Evolutionary conservation across 2,797 vertebrate genomes (phyloP).

Genomic region (Clarias laeviceps): DNA sequence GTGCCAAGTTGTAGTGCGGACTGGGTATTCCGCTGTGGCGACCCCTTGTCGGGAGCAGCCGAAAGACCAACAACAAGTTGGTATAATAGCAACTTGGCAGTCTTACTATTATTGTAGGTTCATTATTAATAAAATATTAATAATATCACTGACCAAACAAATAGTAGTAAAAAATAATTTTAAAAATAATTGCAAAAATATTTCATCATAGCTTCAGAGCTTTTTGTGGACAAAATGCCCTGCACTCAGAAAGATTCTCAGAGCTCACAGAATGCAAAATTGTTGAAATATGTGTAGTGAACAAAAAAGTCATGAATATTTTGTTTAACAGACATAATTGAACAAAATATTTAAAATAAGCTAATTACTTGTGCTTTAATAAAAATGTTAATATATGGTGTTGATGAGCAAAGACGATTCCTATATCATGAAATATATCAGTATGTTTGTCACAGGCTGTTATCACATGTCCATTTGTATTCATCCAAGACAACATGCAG

Average conservation of each 20-base stretch:
- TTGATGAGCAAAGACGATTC: background rate
- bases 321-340: background rate
- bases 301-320: background rate
- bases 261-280: background rate
- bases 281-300: background rate
- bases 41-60: no score
- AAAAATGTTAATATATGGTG: background rate
- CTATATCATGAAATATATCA: background rate
- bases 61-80: no score
- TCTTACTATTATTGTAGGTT: background rate
- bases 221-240: background rate
- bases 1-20: no score
- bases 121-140: background rate
- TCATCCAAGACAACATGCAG: conserved; percentile 12
- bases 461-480: background rate
- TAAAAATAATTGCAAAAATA: background rate
- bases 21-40: no score
- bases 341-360: background rate
- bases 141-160: background rate
- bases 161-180: no score
- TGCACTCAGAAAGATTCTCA: background rate
- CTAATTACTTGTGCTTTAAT: background rate
- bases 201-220: background rate
- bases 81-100: background rate
- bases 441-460: background rate